Base-by-base conservation (phyloP, 2,888 invertebrate genomes). In the Leptopilina drosophilae region DNA sequence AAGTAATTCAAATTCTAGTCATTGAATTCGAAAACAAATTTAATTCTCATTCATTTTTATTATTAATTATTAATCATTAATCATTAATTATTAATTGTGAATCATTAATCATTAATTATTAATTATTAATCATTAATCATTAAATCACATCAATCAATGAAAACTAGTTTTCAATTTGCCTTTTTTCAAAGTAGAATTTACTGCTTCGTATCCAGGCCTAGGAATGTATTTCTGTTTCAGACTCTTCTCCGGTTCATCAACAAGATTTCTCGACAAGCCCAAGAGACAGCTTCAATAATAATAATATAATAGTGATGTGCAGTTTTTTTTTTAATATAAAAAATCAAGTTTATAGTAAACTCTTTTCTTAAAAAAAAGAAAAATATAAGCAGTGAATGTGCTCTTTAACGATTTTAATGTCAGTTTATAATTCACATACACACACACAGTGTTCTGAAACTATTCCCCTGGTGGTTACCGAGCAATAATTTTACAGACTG, bases 171-270 rank as follows among this genome's bases (percentile, higher is more conserved):
- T 20, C 20, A 20, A 20, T 20, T 20, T 20, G 20, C 20, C 20
- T 20, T 20, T 20, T 20, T 20, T 20, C 33, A 33, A 53, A 79
- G 76, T 56, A 77, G 76, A 64, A 65, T 64, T 69, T 53, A 66
- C 46, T 73, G 73, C 20, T 79, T 80, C 77, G 78, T 80, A 73
- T 81, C 82, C 85, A 87, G 85, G 84, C 85, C 85, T 87, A 87
- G 87, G 85, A 85, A 85, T 87, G 76, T 83, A 78, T 81, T 87
- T 87, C 87, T 87, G 87, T 88, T 88, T 87, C 87, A 88, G 87
- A 82, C 82, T 82, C 80, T 56, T 82, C 78, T 73, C 77, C 77
- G 73, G 65, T 77, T 78, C 81, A 82, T 42, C 76, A 79, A 78
- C 82, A 79, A 81, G 76, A 82, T 62, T 78, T 80, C 73, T 80